A percentile compares a stretch with the other conserved stretches of the same genome.
Evolutionary conservation across 2,888 invertebrate species (phyloP).

Genomic region (Caenorhabditis sp.): DNA sequence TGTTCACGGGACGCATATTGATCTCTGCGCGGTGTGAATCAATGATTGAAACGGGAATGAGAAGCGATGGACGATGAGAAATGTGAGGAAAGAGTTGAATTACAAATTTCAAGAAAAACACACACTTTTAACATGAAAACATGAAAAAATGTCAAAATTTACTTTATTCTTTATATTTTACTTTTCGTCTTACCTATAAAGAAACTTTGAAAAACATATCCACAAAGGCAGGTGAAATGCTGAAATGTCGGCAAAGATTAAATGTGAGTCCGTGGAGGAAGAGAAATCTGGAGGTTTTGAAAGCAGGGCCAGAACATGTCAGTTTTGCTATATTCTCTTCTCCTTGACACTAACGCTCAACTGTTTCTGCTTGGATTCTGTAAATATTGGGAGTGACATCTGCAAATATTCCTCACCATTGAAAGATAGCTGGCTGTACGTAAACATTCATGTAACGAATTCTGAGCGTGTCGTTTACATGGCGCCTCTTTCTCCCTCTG

Average conservation of each 20-base stretch:
- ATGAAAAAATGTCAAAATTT: neutral
- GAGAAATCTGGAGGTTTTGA: too few species aligned
- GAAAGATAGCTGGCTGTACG: slow-evolving; percentile 25
- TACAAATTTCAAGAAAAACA: slow-evolving; percentile 7
- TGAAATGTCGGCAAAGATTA: too few species aligned
- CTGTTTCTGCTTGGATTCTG: neutral
- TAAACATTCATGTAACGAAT: slow-evolving; percentile 51
- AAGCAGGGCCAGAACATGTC: too few species aligned
- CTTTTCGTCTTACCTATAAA: neutral
- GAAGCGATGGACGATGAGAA: neutral
- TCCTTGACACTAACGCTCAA: too few species aligned
- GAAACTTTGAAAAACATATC: too few species aligned
- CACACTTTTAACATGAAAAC: neutral
- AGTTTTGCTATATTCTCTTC: too few species aligned
- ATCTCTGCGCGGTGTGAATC: neutral
- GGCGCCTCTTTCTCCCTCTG: slow-evolving; percentile 19
- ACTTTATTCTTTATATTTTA: neutral
- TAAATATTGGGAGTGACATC: neutral
- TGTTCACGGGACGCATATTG: too few species aligned
- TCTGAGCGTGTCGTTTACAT: slow-evolving; percentile 27
- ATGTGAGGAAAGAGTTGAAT: neutral
- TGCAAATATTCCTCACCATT: slow-evolving; percentile 36
- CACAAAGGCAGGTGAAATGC: too few species aligned
- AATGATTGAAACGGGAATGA: neutral
- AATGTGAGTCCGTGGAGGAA: too few species aligned